phyloP scores from a whole-genome alignment of 2,888 invertebrate species.

The Carcina quercana region DNA sequence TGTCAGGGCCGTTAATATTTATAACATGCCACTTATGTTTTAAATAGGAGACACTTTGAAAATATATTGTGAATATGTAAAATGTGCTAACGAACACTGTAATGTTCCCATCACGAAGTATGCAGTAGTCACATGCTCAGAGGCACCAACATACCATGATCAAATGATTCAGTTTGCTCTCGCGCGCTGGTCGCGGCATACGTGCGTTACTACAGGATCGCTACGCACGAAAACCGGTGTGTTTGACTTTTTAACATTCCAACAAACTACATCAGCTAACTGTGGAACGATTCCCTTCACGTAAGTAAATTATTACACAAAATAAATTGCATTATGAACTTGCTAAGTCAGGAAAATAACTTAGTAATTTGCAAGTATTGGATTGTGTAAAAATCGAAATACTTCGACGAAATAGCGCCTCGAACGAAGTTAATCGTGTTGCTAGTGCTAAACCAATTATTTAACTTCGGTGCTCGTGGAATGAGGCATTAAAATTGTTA shows the following conservation, averaged over 20 bases:
- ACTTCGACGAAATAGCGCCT: too few relatives aligned
- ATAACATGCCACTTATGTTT: too few relatives aligned
- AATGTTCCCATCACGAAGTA: slow-evolving; percentile 54
- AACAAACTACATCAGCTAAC: slow-evolving; percentile 17
- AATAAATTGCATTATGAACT: too few relatives aligned
- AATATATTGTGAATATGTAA: neutral
- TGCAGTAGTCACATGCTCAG: slow-evolving; percentile 55
- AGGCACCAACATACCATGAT: slow-evolving; percentile 49
- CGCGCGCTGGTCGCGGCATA: slow-evolving; percentile 53
- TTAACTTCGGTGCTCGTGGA: too few relatives aligned
- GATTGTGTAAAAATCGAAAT: too few relatives aligned
- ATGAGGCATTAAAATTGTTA: too few relatives aligned
- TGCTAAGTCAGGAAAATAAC: too few relatives aligned
- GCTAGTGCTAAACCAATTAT: too few relatives aligned
- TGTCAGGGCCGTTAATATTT: too few relatives aligned
- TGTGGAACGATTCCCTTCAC: slow-evolving; percentile 13
- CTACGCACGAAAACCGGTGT: slow-evolving; percentile 43
- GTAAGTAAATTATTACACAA: neutral
- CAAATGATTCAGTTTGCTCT: slow-evolving; percentile 39
- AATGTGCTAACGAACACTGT: slow-evolving; percentile 29
- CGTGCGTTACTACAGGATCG: slow-evolving; percentile 32
- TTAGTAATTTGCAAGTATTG: too few relatives aligned
- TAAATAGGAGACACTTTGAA: too few relatives aligned
- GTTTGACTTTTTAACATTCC: slow-evolving; percentile 25
- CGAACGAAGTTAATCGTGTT: neutral